Conservation (phyloP, 2,113 vertebrate species). For the Callipepla californica region DNA sequence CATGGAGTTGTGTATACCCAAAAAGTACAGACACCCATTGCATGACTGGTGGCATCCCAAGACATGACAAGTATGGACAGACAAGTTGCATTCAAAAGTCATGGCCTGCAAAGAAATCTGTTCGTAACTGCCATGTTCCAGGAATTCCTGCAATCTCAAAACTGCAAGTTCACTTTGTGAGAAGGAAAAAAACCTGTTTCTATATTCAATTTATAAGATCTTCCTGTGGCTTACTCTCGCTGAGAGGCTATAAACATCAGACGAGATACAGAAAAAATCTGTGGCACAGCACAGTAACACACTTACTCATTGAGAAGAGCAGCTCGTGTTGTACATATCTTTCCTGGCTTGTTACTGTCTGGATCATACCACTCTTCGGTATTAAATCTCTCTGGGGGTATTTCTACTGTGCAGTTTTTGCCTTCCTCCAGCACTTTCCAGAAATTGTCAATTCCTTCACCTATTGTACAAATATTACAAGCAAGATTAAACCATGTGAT, state of each 20-base stretch:
- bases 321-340: conserved; percentile 80
- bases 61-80: not conserved
- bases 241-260: not conserved
- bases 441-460: conserved; percentile 86
- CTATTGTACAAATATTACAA: conserved; percentile 57
- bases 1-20: not conserved
- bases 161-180: not conserved
- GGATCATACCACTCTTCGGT: conserved; percentile 79
- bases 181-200: not conserved
- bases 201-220: not conserved
- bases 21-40: not conserved
- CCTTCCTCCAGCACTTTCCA: conserved; percentile 86
- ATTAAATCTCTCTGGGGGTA: conserved; percentile 84
- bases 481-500: not conserved
- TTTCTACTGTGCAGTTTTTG: conserved; percentile 82
- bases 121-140: not conserved
- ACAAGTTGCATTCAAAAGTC: not conserved
- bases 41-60: not conserved
- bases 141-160: not conserved
- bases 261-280: not conserved
- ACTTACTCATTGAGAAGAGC: conserved; percentile 84
- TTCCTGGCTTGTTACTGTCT: conserved; percentile 80
- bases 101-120: not conserved
- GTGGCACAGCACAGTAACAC: not conserved
- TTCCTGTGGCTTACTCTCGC: not conserved